Evolutionary conservation across 2,797 vertebrate species (phyloP).

Genomic region (Pterois miles): DNA sequence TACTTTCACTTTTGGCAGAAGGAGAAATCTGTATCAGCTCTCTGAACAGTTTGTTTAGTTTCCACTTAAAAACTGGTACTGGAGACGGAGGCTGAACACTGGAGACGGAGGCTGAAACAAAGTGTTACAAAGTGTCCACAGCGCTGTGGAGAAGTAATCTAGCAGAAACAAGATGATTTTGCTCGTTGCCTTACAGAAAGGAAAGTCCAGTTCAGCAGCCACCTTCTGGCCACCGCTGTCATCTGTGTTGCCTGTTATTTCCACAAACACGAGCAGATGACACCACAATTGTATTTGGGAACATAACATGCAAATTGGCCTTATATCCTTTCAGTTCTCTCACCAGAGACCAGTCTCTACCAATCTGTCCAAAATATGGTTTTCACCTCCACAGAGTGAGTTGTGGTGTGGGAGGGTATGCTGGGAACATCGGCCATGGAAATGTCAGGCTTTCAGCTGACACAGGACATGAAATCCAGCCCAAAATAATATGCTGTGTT

Average conservation of each 20-base stretch:
- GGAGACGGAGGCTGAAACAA: neutral
- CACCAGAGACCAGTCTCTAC: conserved; percentile 17
- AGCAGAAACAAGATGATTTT: neutral
- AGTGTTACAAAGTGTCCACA: neutral
- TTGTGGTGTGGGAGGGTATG: neutral
- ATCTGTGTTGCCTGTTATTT: conserved; percentile 28
- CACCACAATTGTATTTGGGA: conserved; percentile 39
- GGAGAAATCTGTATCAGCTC: too few species aligned
- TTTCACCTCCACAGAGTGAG: neutral
- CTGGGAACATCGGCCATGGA: neutral
- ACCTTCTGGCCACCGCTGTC: neutral
- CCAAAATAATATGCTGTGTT: neutral
- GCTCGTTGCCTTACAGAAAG: neutral
- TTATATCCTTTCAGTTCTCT: neutral
- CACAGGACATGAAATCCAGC: neutral
- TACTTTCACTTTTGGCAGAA: neutral
- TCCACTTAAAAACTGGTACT: neutral
- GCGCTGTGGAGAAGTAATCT: neutral
- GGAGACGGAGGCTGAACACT: neutral
- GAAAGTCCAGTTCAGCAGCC: conserved; percentile 27
- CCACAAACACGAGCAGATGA: conserved; percentile 51
- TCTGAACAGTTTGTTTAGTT: neutral
- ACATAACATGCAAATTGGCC: conserved; percentile 41
- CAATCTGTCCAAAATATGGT: conserved; percentile 15
- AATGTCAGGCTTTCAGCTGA: neutral